A percentile compares a stretch with the other conserved stretches of the same genome.
Evolutionary conservation across 2,113 vertebrate species (phyloP).

Genomic region (Ptyas mucosa): DNA sequence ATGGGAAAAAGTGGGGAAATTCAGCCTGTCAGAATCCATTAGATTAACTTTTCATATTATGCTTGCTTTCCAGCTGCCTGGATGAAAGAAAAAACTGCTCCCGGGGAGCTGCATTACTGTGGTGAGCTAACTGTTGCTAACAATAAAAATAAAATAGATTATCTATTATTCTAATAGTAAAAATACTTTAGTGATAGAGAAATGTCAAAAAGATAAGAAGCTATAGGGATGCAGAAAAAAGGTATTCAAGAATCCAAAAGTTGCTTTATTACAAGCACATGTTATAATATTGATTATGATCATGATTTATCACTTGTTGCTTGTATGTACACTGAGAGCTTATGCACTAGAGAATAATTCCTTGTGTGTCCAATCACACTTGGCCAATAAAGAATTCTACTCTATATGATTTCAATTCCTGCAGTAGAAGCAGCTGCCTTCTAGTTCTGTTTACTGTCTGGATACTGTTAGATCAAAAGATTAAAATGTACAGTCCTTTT

Average conservation of each 20-base stretch:
- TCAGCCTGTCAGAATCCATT: not conserved
- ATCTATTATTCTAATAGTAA: not conserved
- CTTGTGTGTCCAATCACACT: not conserved
- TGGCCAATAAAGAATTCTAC: not conserved
- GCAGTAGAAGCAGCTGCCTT: too few relatives aligned
- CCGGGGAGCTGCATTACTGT: constrained; percentile 69
- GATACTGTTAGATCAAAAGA: not conserved
- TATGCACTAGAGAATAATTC: not conserved
- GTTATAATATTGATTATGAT: not conserved
- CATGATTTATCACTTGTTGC: not conserved
- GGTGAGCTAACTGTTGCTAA: constrained; percentile 64
- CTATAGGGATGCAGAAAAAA: accelerated
- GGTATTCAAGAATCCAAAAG: not conserved
- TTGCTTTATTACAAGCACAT: not conserved
- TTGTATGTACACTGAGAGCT: not conserved
- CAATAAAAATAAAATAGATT: not conserved
- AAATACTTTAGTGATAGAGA: not conserved
- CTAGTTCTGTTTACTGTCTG: not conserved
- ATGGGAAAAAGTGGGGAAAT: not conserved
- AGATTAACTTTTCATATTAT: constrained; percentile 1
- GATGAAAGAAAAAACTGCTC: constrained; percentile 88
- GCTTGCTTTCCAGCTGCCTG: constrained; percentile 80
- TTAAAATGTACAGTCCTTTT: not conserved
- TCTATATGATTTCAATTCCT: not conserved
- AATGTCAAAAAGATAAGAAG: not conserved